Evolutionary conservation across 1,140 invertebrate species (phyloP), one percentile per base, ranked within the genome.

Genomic region (Homalodisca vitripennis): DNA sequence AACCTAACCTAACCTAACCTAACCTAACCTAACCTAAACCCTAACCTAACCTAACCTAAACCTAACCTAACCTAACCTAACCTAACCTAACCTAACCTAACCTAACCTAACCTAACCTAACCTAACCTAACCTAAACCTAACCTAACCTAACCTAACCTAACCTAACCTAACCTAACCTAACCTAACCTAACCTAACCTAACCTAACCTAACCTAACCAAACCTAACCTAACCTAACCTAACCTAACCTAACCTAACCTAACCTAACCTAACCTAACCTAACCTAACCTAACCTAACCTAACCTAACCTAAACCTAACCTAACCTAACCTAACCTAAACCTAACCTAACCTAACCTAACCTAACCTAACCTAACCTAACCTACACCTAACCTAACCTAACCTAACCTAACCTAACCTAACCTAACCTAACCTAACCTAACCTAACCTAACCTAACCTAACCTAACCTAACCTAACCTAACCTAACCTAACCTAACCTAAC

Each of bases 171-270:
- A 73, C 71, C 72, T 70, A 73, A 73, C 71, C 72, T 48, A 67
- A 66, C 73, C 72, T 70, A 76, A 75, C 75, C 75, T 73, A 77
- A 74, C 75, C 70, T 68, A 74, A 77, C 76, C 68, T 69, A 77
- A 76, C 74, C 70, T 73, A 77, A 74, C 76, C 75, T 71, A 75
- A 76, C 69, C 71, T 72, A 77, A 73, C 74, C 71, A 62, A 76
- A 77, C 76, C 72, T 73, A 75, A 73, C 66, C 73, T 71, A 75
- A 76, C 69, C 70, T 77, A 68, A 77, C 70, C 74, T 71, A 66
- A 76, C 76, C 76, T 71, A 71, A 75, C 72, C 48, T 22, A 17
- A 53, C 12, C 48, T 53, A 53, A 53, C 12, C 48, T 53, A 71
- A 74, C 73, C 71, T 73, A 74, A 73, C 75, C 74, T 72, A 77